phyloP scores from a whole-genome alignment of 2,797 vertebrate species.

The Cyprinella venusta region DNA sequence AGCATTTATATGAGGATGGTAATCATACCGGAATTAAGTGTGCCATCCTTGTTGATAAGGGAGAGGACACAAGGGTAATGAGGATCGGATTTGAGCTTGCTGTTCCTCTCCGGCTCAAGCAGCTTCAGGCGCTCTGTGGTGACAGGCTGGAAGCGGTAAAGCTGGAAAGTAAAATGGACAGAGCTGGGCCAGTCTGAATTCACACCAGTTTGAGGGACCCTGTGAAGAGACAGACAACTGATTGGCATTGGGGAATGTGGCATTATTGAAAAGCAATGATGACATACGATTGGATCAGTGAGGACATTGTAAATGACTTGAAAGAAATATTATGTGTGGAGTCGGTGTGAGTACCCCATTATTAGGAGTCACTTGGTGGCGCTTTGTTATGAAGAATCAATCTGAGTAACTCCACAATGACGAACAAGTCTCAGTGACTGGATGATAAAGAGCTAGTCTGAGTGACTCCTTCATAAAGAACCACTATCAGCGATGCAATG shows the following conservation, averaged over 20 bases:
- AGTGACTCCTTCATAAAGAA: constrained; percentile 34
- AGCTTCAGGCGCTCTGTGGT: constrained; percentile 85
- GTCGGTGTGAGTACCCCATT: not conserved
- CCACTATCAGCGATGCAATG: constrained; percentile 7
- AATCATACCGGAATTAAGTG: constrained; percentile 77
- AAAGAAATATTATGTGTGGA: constrained; percentile 10
- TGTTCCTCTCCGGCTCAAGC: constrained; percentile 61
- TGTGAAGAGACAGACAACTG: constrained; percentile 59
- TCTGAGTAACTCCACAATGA: constrained; percentile 32
- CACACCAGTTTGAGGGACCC: constrained; percentile 66
- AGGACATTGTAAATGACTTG: not conserved
- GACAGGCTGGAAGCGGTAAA: constrained; percentile 89
- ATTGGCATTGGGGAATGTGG: not conserved
- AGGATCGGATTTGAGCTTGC: not conserved
- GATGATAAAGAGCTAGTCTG: constrained; percentile 6
- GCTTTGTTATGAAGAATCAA: constrained; percentile 9
- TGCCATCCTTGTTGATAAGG: constrained; percentile 75
- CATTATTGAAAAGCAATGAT: constrained; percentile 11
- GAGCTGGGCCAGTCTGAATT: constrained; percentile 77
- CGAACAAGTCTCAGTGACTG: constrained; percentile 37
- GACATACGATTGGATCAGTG: not conserved
- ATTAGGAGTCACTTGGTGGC: not conserved
- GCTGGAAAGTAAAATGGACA: constrained; percentile 94
- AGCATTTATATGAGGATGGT: not conserved
- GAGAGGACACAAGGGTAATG: constrained; percentile 77